Percentiles rank a stretch among this genome's conserved stretches.
These are phyloP conservation scores for Peromyscus melanophrys DNA, from an alignment of 2,797 vertebrate species.

Conservation along the genomic window DNA sequence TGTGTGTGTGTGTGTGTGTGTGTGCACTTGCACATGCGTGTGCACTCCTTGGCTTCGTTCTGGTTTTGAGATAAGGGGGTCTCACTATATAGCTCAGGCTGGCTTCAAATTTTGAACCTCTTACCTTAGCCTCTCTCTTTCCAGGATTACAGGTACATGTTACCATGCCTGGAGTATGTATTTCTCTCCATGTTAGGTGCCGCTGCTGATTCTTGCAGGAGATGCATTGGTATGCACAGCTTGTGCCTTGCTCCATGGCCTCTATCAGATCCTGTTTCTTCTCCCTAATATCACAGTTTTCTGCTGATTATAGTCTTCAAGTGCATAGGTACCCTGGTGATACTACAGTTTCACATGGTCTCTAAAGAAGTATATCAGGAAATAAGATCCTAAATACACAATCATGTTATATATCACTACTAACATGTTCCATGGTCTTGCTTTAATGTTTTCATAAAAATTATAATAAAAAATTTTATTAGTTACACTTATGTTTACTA, in stretches of 20 bases:
- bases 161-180: accelerated
- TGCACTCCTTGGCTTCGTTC: not conserved
- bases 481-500: not conserved
- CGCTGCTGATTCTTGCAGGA: not conserved
- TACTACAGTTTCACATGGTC: not conserved
- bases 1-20: not conserved
- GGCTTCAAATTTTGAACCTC: not conserved
- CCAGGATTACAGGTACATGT: not conserved
- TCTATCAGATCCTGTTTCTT: not conserved
- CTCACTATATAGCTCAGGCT: not conserved
- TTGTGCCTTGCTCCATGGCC: not conserved
- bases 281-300: not conserved
- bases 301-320: not conserved
- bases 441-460: not conserved
- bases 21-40: not conserved
- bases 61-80: not conserved
- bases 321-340: not conserved
- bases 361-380: not conserved
- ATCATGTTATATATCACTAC: not conserved
- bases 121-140: too few relatives aligned
- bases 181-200: not conserved
- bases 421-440: not conserved
- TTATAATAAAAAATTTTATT: not conserved
- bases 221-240: not conserved
- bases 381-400: not conserved